Percentiles rank a stretch among this genome's conserved stretches.
Conservation (phyloP, 2,888 invertebrate genomes). For the Pyrgus malvae region DNA sequence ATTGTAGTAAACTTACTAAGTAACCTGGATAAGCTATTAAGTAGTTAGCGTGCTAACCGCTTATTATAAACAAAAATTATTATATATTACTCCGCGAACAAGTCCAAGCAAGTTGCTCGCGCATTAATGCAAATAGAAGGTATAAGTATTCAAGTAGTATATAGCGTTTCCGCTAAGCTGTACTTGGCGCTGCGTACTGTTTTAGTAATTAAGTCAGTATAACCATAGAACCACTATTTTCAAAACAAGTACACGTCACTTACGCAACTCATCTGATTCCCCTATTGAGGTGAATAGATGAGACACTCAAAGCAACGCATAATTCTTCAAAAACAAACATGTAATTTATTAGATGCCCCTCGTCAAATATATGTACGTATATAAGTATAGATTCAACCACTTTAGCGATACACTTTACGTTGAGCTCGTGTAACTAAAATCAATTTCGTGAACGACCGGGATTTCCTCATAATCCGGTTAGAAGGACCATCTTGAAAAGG, state of each 20-base stretch:
- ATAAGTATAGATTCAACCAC: not conserved
- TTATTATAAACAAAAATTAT: conserved; percentile 28
- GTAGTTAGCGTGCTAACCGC: conserved; percentile 24
- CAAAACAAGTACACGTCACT: too few species aligned
- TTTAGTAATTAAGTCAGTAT: conserved; percentile 19
- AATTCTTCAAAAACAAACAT: too few species aligned
- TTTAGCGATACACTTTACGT: conserved; percentile 14
- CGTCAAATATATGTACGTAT: not conserved
- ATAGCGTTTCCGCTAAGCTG: conserved; percentile 16
- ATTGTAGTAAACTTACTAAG: conserved; percentile 12
- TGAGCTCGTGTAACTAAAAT: conserved; percentile 19
- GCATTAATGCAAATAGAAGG: conserved; percentile 27
- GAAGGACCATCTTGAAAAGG: conserved; percentile 22
- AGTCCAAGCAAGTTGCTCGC: conserved; percentile 18
- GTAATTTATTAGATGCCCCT: not conserved
- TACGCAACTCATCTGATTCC: too few species aligned
- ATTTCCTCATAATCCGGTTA: conserved; percentile 24
- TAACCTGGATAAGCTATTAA: conserved; percentile 23
- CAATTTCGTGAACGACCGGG: conserved; percentile 13
- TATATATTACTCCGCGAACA: conserved; percentile 22
- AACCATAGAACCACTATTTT: conserved; percentile 19
- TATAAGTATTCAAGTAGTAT: conserved; percentile 20
- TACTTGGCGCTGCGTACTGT: conserved; percentile 21
- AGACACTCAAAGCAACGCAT: too few species aligned
- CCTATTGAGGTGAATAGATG: conserved; percentile 24